These are phyloP conservation scores for Sebastes kiyomatsui DNA, from an alignment of 2,797 vertebrate species.

Conservation along the genomic window DNA sequence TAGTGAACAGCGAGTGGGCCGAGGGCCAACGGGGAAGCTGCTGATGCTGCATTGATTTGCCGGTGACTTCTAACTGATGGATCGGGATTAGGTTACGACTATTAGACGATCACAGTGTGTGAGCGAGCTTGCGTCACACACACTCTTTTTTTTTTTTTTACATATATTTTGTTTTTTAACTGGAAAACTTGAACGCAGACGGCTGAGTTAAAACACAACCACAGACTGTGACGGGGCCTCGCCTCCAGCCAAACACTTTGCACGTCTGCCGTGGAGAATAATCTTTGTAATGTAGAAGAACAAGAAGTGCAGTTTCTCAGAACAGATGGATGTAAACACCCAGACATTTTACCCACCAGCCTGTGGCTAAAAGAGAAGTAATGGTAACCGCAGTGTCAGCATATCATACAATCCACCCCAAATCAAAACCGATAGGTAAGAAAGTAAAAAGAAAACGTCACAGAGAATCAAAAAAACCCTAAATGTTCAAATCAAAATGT, in stretches of 20 bases:
- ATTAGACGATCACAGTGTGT: constrained; percentile 1
- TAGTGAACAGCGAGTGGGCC: constrained; percentile 40
- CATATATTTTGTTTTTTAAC: neutral
- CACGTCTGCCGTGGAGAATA: constrained; percentile 27
- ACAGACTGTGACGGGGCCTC: constrained; percentile 19
- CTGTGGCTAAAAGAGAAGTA: constrained; percentile 6
- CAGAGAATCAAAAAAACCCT: constrained; percentile 60
- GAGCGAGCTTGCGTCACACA: neutral
- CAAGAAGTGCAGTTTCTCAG: constrained; percentile 21
- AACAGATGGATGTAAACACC: constrained; percentile 51
- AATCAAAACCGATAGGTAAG: constrained; percentile 54
- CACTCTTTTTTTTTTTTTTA: neutral
- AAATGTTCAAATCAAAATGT: constrained; percentile 70
- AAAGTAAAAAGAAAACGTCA: constrained; percentile 65
- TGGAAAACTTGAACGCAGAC: neutral
- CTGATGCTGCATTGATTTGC: constrained; percentile 59
- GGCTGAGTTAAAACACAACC: constrained; percentile 7
- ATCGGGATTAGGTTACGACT: constrained; percentile 41
- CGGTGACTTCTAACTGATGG: constrained; percentile 48
- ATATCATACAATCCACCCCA: constrained; percentile 40
- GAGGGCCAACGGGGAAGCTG: constrained; percentile 35
- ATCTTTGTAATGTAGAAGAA: constrained; percentile 29
- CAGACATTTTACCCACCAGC: constrained; percentile 22
- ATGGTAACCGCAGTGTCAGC: constrained; percentile 36
- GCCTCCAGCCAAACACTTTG: constrained; percentile 27